These are phyloP conservation scores for Anorthoa munda DNA, from an alignment of 2,888 invertebrate species.

Conservation along the genomic window DNA sequence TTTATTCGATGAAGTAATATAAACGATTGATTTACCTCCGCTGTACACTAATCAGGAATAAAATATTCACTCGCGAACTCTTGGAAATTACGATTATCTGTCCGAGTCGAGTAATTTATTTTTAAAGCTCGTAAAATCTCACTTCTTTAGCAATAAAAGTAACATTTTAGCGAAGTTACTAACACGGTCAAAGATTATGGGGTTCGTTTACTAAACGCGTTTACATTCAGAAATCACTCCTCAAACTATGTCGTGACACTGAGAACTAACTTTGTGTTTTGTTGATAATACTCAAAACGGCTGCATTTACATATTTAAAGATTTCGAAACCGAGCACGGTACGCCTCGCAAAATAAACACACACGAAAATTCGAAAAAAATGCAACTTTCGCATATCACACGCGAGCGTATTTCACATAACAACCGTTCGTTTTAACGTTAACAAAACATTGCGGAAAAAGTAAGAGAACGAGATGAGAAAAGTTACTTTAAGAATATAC, in stretches of 20 bases:
- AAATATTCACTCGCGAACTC: slow-evolving; percentile 84
- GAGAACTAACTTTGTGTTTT: slow-evolving; percentile 76
- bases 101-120: slow-evolving; percentile 86
- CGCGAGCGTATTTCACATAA: slow-evolving; percentile 86
- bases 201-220: slow-evolving; percentile 77
- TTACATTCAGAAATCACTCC: slow-evolving; percentile 83
- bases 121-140: slow-evolving; percentile 90
- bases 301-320: slow-evolving; percentile 82
- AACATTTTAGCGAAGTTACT: slow-evolving; percentile 87
- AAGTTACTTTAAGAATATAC: slow-evolving; percentile 91
- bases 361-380: slow-evolving; percentile 75
- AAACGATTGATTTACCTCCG: slow-evolving; percentile 80
- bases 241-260: slow-evolving; percentile 84
- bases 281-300: slow-evolving; percentile 75
- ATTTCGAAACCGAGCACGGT: slow-evolving; percentile 76
- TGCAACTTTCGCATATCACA: slow-evolving; percentile 85
- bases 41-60: slow-evolving; percentile 80
- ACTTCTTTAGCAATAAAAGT: slow-evolving; percentile 88
- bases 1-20: slow-evolving; percentile 72
- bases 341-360: slow-evolving; percentile 81
- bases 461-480: slow-evolving; percentile 87
- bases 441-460: slow-evolving; percentile 81
- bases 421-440: slow-evolving; percentile 79
- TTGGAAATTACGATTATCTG: slow-evolving; percentile 82
- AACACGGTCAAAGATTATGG: slow-evolving; percentile 79